Conservation (phyloP, 2,113 vertebrate genomes). For the Siniperca chuatsi region DNA sequence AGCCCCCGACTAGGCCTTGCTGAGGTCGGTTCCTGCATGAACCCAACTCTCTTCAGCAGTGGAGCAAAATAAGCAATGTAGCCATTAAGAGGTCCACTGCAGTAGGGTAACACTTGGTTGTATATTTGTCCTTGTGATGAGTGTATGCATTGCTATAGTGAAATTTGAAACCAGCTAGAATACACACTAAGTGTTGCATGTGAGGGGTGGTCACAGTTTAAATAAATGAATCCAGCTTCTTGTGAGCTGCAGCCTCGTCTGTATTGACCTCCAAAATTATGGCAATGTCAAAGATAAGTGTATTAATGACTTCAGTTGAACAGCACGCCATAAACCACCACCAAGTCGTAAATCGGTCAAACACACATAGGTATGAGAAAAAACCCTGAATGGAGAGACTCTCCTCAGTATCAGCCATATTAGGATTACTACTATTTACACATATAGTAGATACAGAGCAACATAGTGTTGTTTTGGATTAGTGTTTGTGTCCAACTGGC, state of each 20-base stretch:
- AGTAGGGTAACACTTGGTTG: conserved; percentile 63
- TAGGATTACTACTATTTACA: conserved; percentile 22
- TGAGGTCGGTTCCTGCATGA: conserved; percentile 37
- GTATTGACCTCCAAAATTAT: conserved; percentile 26
- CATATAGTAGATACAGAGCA: neutral
- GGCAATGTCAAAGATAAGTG: conserved; percentile 43
- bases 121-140: conserved; percentile 77
- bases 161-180: conserved; percentile 59
- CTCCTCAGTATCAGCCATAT: conserved; percentile 4
- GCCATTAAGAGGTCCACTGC: conserved; percentile 73
- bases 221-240: conserved; percentile 57
- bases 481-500: too few species aligned
- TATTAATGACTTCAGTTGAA: conserved; percentile 39
- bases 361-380: conserved; percentile 25
- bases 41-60: conserved; percentile 57
- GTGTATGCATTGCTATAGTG: conserved; percentile 57
- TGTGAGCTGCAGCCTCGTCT: conserved; percentile 3
- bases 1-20: conserved; percentile 39
- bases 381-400: neutral
- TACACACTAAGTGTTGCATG: conserved; percentile 62
- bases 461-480: neutral
- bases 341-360: conserved; percentile 29
- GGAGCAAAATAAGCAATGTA: conserved; percentile 78
- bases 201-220: conserved; percentile 59
- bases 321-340: conserved; percentile 30